phyloP scores from a whole-genome alignment of 2,888 invertebrate genomes.

The Tanytarsus gracilentus region DNA sequence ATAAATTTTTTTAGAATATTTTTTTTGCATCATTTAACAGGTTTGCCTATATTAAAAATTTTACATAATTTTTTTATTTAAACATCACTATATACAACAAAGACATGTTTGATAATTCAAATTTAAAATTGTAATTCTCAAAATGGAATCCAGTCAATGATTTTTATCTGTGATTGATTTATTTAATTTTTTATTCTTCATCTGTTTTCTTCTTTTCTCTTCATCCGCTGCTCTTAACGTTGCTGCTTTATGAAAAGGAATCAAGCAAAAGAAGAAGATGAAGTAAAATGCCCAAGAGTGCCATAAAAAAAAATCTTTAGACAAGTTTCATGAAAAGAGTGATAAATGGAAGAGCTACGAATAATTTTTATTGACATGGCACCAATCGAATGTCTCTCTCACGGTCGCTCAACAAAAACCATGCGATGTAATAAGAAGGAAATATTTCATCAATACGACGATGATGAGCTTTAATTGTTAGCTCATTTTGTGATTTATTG shows the following conservation, averaged over 20 bases:
- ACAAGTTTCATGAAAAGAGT: not conserved
- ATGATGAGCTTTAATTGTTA: slow-evolving; percentile 7
- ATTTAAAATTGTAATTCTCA: not conserved
- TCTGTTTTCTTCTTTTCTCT: not conserved
- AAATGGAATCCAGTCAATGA: slow-evolving; percentile 24
- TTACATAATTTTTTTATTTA: too few relatives aligned
- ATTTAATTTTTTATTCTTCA: slow-evolving; percentile 5
- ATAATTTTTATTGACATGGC: slow-evolving; percentile 9
- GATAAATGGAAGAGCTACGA: not conserved
- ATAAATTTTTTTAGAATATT: too few relatives aligned
- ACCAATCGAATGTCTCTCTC: slow-evolving; percentile 5
- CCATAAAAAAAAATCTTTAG: not conserved
- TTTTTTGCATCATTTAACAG: too few relatives aligned
- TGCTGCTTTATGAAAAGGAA: not conserved
- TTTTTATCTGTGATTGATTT: slow-evolving; percentile 28
- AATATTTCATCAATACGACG: not conserved
- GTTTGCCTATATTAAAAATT: too few relatives aligned
- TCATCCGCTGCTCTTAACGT: not conserved
- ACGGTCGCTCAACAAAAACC: too few relatives aligned
- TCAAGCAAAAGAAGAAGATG: not conserved
- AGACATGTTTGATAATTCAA: not conserved
- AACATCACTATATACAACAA: too few relatives aligned
- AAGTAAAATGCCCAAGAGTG: not conserved
- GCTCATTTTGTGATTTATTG: slow-evolving; percentile 12
- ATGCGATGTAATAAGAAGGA: too few relatives aligned